A percentile compares a stretch with the other conserved stretches of the same genome.
Evolutionary conservation across 2,888 invertebrate species (phyloP).

Genomic region (Ormia ochracea): DNA sequence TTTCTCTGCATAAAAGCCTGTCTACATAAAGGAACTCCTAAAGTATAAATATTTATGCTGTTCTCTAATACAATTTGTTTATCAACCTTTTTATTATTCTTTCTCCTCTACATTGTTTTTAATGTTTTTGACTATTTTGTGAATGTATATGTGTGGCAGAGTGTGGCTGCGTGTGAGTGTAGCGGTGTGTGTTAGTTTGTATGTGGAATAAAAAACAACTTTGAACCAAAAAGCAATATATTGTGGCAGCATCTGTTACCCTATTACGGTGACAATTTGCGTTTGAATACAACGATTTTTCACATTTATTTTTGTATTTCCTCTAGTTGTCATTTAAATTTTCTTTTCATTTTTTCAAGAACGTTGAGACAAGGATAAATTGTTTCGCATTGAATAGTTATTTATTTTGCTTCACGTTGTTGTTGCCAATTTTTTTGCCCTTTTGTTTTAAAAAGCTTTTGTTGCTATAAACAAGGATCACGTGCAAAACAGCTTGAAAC

Average conservation of each 20-base stretch:
- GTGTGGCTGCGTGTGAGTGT: neutral
- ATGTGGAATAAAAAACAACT: constrained; percentile 1
- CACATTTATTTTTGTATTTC: constrained; percentile 18
- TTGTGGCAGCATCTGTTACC: constrained; percentile 66
- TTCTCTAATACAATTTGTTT: constrained; percentile 62
- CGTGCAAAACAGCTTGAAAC: neutral
- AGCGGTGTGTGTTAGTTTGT: too few relatives aligned
- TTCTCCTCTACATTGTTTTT: too few relatives aligned
- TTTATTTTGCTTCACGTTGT: constrained; percentile 49
- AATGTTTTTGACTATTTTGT: neutral
- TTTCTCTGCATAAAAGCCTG: too few relatives aligned
- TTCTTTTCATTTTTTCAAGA: constrained; percentile 32
- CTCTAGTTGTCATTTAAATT: constrained; percentile 25
- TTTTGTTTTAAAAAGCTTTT: constrained; percentile 8
- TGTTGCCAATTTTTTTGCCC: neutral
- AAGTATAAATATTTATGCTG: constrained; percentile 58
- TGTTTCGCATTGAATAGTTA: constrained; percentile 62
- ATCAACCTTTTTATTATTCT: constrained; percentile 41
- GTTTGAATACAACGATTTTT: constrained; percentile 34
- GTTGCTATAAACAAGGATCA: constrained; percentile 37
- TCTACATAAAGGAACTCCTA: neutral
- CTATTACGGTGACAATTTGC: constrained; percentile 63
- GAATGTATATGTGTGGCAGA: constrained; percentile 1
- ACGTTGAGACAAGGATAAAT: constrained; percentile 64
- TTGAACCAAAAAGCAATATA: constrained; percentile 1